A percentile compares a stretch with the other conserved stretches of the same genome.
phyloP scores from a whole-genome alignment of 1,140 invertebrate genomes.

The Cydia strobilella region DNA sequence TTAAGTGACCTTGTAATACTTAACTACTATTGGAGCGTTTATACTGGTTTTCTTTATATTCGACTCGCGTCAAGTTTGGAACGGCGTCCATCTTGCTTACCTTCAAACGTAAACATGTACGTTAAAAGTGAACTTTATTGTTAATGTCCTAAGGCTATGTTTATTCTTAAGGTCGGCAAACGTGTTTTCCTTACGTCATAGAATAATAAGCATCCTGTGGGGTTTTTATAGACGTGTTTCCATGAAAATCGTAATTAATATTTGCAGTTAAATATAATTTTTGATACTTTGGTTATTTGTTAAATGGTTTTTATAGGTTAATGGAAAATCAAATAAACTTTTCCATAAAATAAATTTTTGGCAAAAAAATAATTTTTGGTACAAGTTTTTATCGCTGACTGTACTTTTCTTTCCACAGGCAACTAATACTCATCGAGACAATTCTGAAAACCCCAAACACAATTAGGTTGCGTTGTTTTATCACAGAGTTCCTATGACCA shows the following conservation, averaged over 20 bases:
- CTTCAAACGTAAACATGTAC: not conserved
- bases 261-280: not conserved
- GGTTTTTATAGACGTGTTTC: constrained; percentile 6
- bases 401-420: too few relatives aligned
- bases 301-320: too few relatives aligned
- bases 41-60: not conserved
- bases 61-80: not conserved
- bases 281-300: not conserved
- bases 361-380: too few relatives aligned
- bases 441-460: too few relatives aligned
- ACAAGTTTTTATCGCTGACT: too few relatives aligned
- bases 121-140: not conserved
- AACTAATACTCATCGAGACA: too few relatives aligned
- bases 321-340: too few relatives aligned
- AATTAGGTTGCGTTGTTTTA: too few relatives aligned
- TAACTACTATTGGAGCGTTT: not conserved
- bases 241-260: constrained; percentile 1
- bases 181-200: constrained; percentile 22
- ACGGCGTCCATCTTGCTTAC: not conserved
- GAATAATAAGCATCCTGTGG: constrained; percentile 18
- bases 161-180: constrained; percentile 15
- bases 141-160: not conserved
- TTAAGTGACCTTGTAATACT: not conserved
- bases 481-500: too few relatives aligned
- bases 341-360: too few relatives aligned